Conservation (phyloP, 2,113 vertebrate genomes). For the Hippolais icterina region DNA sequence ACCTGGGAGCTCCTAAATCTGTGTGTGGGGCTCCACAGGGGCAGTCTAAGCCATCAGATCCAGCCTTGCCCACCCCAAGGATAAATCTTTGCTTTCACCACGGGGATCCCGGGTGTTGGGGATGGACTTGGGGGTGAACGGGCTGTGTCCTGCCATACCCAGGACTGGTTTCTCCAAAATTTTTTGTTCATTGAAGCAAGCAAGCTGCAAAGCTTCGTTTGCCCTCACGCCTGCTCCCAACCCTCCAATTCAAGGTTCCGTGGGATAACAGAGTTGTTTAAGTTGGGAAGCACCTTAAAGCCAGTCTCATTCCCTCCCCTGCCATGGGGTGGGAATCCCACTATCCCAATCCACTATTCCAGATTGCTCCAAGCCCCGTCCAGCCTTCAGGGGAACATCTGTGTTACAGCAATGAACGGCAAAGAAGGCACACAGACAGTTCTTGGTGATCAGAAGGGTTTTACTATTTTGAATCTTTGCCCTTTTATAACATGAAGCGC, state of each 20-base stretch:
- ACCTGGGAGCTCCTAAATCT: not conserved
- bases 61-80: not conserved
- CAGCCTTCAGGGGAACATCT: not conserved
- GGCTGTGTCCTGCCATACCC: accelerated
- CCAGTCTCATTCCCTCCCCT: too few relatives aligned
- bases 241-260: not conserved
- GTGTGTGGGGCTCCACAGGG: accelerated
- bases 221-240: not conserved
- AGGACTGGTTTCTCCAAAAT: accelerated
- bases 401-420: too few relatives aligned
- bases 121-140: accelerated
- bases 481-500: too few relatives aligned
- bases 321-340: not conserved
- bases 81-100: not conserved
- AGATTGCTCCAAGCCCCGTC: not conserved
- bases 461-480: too few relatives aligned
- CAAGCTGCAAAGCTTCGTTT: not conserved
- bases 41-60: not conserved
- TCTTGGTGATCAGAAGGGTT: too few relatives aligned
- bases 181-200: not conserved
- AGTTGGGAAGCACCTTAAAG: not conserved
- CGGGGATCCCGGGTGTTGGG: not conserved
- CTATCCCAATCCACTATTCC: accelerated
- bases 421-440: too few relatives aligned
- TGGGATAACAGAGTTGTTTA: not conserved